Conservation (phyloP, 1,140 invertebrate species). For the Drosophila erecta region DNA sequence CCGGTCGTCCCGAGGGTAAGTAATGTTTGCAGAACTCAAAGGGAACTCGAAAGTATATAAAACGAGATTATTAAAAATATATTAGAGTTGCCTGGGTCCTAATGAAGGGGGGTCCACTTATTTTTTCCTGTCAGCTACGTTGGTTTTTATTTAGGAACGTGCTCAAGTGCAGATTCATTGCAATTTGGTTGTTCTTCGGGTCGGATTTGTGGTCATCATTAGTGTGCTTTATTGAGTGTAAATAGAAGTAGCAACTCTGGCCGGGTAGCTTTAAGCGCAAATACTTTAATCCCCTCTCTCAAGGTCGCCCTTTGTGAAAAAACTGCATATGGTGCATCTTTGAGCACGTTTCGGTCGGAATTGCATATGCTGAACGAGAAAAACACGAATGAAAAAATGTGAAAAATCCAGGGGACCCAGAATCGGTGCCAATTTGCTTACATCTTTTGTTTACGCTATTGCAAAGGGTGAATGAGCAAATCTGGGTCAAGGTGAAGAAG, state of each 20-base stretch:
- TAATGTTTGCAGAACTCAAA: constrained; percentile 58
- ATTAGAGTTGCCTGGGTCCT: constrained; percentile 67
- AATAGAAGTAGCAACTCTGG: constrained; percentile 43
- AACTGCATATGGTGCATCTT: constrained; percentile 55
- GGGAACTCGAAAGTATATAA: constrained; percentile 24
- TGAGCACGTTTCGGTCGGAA: constrained; percentile 47
- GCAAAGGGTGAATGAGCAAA: constrained; percentile 34
- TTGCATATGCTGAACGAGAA: constrained; percentile 46
- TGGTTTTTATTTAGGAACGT: constrained; percentile 45
- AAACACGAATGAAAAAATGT: constrained; percentile 25
- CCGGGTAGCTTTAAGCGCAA: constrained; percentile 36
- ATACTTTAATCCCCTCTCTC: constrained; percentile 47
- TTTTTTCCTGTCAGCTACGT: constrained; percentile 13
- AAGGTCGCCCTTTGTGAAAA: constrained; percentile 56
- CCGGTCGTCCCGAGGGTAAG: constrained; percentile 17
- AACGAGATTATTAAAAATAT: constrained; percentile 76
- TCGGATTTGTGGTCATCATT: constrained; percentile 73
- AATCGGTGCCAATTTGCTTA: constrained; percentile 19
- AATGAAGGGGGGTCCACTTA: constrained; percentile 40
- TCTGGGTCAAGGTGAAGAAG: constrained; percentile 73
- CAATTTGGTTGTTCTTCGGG: constrained; percentile 35
- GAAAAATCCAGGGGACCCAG: constrained; percentile 6
- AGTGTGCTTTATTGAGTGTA: constrained; percentile 82
- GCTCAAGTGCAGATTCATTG: constrained; percentile 74
- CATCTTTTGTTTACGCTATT: constrained; percentile 35